Evolutionary conservation across 30 jellyfish, hydroid and myxozoan species (phyloP).

Genomic region (Turritopsis rubra): DNA sequence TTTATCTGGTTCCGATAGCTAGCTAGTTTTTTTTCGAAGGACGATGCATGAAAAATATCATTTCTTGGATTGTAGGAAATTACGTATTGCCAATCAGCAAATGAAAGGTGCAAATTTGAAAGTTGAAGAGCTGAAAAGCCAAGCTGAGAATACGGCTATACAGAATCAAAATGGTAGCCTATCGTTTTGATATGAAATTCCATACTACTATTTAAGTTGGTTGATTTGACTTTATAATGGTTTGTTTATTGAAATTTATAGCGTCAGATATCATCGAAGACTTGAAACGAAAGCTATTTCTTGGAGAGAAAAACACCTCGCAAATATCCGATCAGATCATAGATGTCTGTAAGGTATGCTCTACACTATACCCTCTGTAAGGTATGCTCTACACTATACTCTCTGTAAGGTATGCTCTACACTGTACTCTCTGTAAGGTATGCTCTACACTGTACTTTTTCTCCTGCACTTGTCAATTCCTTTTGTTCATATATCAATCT

Average conservation of each 20-base stretch:
- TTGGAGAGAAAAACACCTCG: not conserved
- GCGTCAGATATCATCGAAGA: not conserved
- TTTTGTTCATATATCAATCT: too few relatives aligned
- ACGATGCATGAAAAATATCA: not conserved
- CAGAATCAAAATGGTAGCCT: not conserved
- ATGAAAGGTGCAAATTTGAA: conserved; percentile 31
- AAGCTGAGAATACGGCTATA: conserved; percentile 13
- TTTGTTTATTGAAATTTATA: not conserved
- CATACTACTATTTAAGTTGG: not conserved
- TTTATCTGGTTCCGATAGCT: not conserved
- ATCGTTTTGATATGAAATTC: not conserved
- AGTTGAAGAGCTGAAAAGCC: conserved; percentile 13
- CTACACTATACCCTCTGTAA: too few relatives aligned
- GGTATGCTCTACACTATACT: too few relatives aligned
- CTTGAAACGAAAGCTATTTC: not conserved
- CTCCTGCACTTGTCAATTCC: too few relatives aligned
- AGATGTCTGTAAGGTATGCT: conserved; percentile 8
- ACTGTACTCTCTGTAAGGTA: too few relatives aligned
- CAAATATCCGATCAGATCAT: not conserved
- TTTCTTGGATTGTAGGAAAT: conserved; percentile 23
- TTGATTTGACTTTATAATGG: not conserved
- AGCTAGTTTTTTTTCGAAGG: not conserved
- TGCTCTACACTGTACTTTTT: too few relatives aligned
- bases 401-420: too few relatives aligned
- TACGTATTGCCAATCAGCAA: conserved; percentile 65